Conservation (phyloP, 2,888 invertebrate genomes). For the Cantharis rufa region DNA sequence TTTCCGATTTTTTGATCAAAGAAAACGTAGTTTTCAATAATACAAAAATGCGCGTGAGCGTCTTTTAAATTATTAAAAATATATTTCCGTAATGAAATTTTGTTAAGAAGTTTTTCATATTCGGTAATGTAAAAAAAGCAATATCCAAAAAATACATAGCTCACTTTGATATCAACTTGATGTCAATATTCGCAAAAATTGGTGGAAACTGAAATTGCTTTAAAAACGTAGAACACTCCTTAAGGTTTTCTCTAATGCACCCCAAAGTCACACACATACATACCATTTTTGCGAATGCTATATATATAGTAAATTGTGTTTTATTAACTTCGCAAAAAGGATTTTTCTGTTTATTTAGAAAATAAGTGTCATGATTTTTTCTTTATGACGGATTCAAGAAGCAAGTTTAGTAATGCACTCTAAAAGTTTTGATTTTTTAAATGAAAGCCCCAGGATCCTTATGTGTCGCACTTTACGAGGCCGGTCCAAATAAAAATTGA, state of each 20-base stretch:
- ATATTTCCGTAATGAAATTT: conserved; percentile 5
- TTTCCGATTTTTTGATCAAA: background rate
- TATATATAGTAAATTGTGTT: conserved; percentile 19
- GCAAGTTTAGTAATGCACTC: background rate
- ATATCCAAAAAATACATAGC: conserved; percentile 3
- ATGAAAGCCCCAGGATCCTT: background rate
- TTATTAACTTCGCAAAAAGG: conserved; percentile 30
- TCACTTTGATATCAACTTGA: conserved; percentile 9
- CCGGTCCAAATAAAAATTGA: background rate
- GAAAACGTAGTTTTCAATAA: background rate
- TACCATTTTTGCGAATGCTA: conserved; percentile 15
- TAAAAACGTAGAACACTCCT: conserved; percentile 7
- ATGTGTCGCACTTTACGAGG: background rate
- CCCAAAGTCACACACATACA: conserved; percentile 19
- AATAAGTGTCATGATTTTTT: conserved; percentile 16
- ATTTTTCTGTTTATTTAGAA: conserved; percentile 29
- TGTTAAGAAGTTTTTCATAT: conserved; percentile 13
- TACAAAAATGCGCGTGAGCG: background rate
- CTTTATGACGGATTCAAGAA: background rate
- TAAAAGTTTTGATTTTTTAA: background rate
- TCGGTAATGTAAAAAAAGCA: conserved; percentile 9
- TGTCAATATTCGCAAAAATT: conserved; percentile 7
- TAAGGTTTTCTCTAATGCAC: conserved; percentile 13
- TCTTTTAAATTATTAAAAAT: background rate
- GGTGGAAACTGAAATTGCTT: conserved; percentile 3